Base-by-base conservation (phyloP, 2,797 vertebrate genomes). In the Malacoctenus gilli region DNA sequence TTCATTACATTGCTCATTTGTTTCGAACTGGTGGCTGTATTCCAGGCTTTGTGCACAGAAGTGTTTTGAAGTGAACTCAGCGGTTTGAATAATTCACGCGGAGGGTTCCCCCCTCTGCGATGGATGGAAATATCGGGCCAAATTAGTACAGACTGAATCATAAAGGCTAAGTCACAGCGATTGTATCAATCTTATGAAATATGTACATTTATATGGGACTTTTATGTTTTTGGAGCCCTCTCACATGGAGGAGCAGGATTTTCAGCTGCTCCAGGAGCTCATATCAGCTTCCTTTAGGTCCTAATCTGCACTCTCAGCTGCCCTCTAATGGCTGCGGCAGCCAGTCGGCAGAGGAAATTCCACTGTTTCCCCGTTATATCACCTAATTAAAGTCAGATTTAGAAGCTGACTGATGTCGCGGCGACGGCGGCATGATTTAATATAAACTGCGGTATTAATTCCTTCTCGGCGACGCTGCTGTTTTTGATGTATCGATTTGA, bases 401-500 rank as follows among this genome's bases (percentile, higher is more conserved):
- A n/a, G 59, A 63, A 59, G 49, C 37, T 31, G 40, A 53, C 35
- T 53, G 58, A 59, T 61, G 42, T 53, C 52, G 37, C 46, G 34
- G 57, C 8, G 41, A 50, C 49, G 32, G 42, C 46, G 31, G 40
- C 38, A 56, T 39, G 47, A 69, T 82, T 67, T 68, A 31, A 74
- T 68, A 55, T 67, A 53, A 59, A 59, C 35, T 43, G 23, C 15
- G 43, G 56, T 64, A 41, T 60, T 68, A 68, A 72, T 81, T 58
- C 18, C 51, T 84, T 71, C 49, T 63, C 52, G 14, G 51, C 25
- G 40, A 52, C 59, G 11, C 61, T 32, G 56, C 55, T 44, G 13
- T 76, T 83, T 82, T 76, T 84, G 70, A 78, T 51, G 42, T 85
- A 89, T 90, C 71, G 85, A 90, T 89, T 85, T 65, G 5, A 77